Evolutionary conservation across 2,797 vertebrate species (phyloP), one percentile per base, ranked within the genome.

Genomic region (Miichthys miiuy): DNA sequence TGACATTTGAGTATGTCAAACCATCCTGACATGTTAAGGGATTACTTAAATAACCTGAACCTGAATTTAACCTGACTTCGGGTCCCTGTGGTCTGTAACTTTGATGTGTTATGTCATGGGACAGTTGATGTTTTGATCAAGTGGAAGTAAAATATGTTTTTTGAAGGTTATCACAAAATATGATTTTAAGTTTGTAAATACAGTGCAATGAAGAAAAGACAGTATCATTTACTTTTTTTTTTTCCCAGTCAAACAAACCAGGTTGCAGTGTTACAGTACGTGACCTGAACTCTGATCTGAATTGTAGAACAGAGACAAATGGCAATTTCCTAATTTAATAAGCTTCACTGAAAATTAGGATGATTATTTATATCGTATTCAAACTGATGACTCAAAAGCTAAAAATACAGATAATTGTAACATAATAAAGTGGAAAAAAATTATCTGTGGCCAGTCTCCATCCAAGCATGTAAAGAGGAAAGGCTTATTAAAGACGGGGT

Each of bases 401-500:
- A 65, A 63, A 77, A 57, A 13, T 17, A 73, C 13, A 75, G 23
- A 47, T 70, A 58, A 82, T 4, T 71, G 20, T 66, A 68, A 79
- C 52, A 25, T 51, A 56, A 57, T 63, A 60, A 76, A 79, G 20
- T 57, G 20, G 5, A 0, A 16, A 44, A 42, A 12, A 72, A 62
- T 48, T 5, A 60, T 50, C 48, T 61, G n/a, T 55, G 42, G 9
- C 11, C 18, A 51, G 46, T 42, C 68, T 75, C 54, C 57, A 73
- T 71, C 12, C 50, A 57, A 82, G 48, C 58, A 67, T 4, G 1
- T 60, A 74, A 58, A 65, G 12, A 58, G n/a, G 14, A 72, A 72
- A 77, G 70, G 58, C 47, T 52, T 60, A 72, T 82, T 84, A 77
- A 79, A 80, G 57, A 66, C 5, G 1, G 13, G 42, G 52, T 58